Conservation (phyloP, 2,797 vertebrate species). For the Podarcis lilfordi region DNA sequence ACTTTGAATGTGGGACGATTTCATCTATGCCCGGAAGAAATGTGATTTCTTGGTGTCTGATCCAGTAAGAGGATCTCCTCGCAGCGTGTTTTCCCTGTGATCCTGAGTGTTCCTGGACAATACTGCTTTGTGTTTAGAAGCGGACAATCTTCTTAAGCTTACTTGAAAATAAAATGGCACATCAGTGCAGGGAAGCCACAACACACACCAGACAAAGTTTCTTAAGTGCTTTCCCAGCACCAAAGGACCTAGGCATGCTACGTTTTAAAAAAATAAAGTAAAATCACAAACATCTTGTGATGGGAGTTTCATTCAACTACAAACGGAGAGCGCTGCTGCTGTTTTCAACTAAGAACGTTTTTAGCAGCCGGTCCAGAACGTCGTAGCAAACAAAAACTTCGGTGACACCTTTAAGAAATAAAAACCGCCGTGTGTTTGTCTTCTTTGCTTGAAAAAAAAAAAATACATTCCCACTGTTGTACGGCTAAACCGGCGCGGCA, state of each 20-base stretch:
- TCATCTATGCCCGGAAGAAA: background rate
- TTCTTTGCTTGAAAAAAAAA: conserved; percentile 44
- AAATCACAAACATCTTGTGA: conserved; percentile 54
- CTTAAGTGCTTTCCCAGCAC: conserved; percentile 61
- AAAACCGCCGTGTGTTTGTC: background rate
- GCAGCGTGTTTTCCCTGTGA: background rate
- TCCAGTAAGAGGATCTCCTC: background rate
- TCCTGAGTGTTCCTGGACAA: conserved; percentile 45
- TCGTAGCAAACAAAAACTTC: conserved; percentile 38
- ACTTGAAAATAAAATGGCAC: conserved; percentile 54
- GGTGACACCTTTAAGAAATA: background rate
- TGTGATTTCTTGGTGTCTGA: background rate
- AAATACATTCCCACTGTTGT: conserved; percentile 71
- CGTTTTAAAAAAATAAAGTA: conserved; percentile 66
- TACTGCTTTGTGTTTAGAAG: background rate
- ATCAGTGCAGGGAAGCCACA: conserved; percentile 67
- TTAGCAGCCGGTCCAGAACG: conserved; percentile 48
- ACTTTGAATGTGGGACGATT: conserved; percentile 22
- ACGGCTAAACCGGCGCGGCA: conserved; percentile 25
- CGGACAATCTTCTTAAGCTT: conserved; percentile 40
- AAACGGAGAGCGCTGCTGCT: background rate
- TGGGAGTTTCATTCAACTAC: conserved; percentile 50
- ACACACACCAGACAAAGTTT: conserved; percentile 65
- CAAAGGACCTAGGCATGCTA: conserved; percentile 55
- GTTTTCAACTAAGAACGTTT: conserved; percentile 59